Conservation (phyloP, 2,888 invertebrate genomes). For the Megastigmus dorsalis region DNA sequence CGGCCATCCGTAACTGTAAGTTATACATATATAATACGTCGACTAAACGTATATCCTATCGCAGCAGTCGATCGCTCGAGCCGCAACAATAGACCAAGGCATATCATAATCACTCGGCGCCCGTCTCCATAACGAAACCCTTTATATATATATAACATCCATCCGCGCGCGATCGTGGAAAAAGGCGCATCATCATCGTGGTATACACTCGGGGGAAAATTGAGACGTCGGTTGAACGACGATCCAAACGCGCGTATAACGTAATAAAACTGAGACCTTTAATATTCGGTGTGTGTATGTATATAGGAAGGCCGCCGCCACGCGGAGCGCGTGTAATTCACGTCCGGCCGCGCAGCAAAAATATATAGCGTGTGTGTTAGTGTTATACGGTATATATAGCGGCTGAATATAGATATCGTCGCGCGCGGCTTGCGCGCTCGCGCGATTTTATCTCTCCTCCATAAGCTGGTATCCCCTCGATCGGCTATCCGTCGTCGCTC, state of each 20-base stretch:
- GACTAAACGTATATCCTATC: too few relatives aligned
- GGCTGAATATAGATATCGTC: conserved; percentile 41
- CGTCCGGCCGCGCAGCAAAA: conserved; percentile 30
- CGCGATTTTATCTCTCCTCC: conserved; percentile 65
- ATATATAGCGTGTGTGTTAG: too few relatives aligned
- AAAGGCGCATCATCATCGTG: conserved; percentile 2
- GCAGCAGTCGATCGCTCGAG: not conserved
- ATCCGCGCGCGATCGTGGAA: too few relatives aligned
- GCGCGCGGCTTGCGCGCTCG: conserved; percentile 52
- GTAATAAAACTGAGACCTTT: not conserved
- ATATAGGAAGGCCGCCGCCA: conserved; percentile 27
- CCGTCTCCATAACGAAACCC: not conserved
- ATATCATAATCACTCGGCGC: too few relatives aligned
- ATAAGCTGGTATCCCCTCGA: too few relatives aligned
- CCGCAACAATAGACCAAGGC: too few relatives aligned
- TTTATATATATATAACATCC: not conserved
- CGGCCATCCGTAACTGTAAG: not conserved
- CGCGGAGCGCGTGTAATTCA: conserved; percentile 17
- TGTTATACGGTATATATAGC: too few relatives aligned
- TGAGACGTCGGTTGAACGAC: conserved; percentile 23
- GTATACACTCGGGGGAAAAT: conserved; percentile 16
- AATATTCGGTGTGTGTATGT: not conserved
- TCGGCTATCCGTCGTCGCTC: too few relatives aligned
- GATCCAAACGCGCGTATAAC: too few relatives aligned
- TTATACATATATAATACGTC: not conserved